Percentiles rank a stretch among this genome's conserved stretches.
Conservation (phyloP, 2,888 invertebrate genomes). For the Bedellia somnulentella region DNA sequence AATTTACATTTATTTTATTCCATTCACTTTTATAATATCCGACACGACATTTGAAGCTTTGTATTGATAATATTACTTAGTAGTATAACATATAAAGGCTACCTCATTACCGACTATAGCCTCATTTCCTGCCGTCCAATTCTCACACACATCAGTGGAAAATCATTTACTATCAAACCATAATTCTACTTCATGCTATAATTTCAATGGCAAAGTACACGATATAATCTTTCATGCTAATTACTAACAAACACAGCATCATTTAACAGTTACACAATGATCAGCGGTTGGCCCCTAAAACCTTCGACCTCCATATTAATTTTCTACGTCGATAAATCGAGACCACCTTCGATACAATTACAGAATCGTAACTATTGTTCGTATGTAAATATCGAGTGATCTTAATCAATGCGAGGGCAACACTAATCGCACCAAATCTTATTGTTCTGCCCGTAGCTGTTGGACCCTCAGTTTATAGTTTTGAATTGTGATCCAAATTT, state of each 20-base stretch:
- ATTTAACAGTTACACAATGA: constrained; percentile 6
- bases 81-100: too few relatives aligned
- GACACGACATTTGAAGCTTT: too few relatives aligned
- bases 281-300: constrained; percentile 4
- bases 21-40: too few relatives aligned
- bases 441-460: constrained; percentile 3
- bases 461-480: constrained; percentile 3
- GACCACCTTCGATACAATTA: constrained; percentile 8
- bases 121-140: too few relatives aligned
- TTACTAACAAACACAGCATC: constrained; percentile 5
- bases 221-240: constrained; percentile 1
- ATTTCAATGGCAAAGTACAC: constrained; percentile 1
- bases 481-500: too few relatives aligned
- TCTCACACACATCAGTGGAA: neutral
- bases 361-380: constrained; percentile 14
- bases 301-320: constrained; percentile 6
- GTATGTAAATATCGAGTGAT: constrained; percentile 14
- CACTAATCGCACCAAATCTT: constrained; percentile 5
- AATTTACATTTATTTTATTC: too few relatives aligned
- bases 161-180: neutral
- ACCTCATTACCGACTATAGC: too few relatives aligned
- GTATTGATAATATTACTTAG: too few relatives aligned
- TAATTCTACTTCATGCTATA: neutral
- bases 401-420: constrained; percentile 6
- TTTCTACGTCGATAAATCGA: constrained; percentile 9